Evolutionary conservation across 2,113 vertebrate species (phyloP), one percentile per base, ranked within the genome.

Genomic region (Tenrec ecaudatus): DNA sequence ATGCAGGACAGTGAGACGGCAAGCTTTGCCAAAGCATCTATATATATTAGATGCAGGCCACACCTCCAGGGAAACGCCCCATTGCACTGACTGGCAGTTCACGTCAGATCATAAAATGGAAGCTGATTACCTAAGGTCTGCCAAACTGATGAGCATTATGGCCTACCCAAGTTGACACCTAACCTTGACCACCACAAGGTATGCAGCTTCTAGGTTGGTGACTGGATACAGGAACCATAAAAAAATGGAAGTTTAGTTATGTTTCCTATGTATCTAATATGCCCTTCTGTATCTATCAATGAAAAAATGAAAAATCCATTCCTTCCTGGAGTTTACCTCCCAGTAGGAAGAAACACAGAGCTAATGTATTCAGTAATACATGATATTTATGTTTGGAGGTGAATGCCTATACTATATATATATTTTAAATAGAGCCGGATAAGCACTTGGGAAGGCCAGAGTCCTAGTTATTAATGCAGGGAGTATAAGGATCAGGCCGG

Each of bases 291-390:
- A 73, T 77, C 15, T 71, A 60, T 53, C 60, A 33, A 57, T 29
- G 62, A n/a, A 90, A 90, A 91, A 40, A 57, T 29, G 62, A n/a
- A 90, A 90, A 91, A 25, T 58, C 23, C 25, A 33, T 77, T 66
- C 12, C 23, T 78, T 75, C 19, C 12, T 64, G 16, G 20, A 53
- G n/a, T 75, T 79, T 75, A 79, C 11, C 73, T 16, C 16, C 29
- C 43, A 71, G 19, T 15, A 31, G 36, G 40, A 64, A 12, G 1
- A 83, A 91, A 81, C 23, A 33, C 40, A 89, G 31, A 20, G 60
- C 64, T n/a, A 33, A 60, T 33, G 10, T 33, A 19, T 11, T 80
- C 47, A 86, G 7, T 11, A 82, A 31, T 58, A 40, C 73, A 38
- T 25, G 14, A 31, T 33, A 64, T 0, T 25, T 68, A 19, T 29